Evolutionary conservation across 2,113 vertebrate species (phyloP).

Genomic region (Hoplias malabaricus): DNA sequence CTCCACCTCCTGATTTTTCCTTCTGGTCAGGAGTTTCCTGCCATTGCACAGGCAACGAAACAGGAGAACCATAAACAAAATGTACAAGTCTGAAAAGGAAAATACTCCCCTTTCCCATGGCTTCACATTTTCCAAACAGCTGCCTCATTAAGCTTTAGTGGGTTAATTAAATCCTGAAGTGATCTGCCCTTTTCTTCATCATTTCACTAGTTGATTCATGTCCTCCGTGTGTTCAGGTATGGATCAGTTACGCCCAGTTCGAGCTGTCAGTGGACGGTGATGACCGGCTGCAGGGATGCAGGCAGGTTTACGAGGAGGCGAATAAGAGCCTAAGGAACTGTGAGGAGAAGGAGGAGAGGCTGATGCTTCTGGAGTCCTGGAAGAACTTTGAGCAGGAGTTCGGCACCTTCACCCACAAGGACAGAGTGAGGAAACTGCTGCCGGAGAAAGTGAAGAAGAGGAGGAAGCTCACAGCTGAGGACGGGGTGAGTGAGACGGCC

Average conservation of each 20-base stretch:
- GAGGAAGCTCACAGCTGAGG: conserved; percentile 93
- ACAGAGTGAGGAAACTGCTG: conserved; percentile 89
- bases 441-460: conserved; percentile 98
- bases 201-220: too few species aligned
- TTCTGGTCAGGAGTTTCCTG: too few species aligned
- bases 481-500: conserved; percentile 82
- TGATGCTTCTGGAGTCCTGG: conserved; percentile 97
- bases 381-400: conserved; percentile 86
- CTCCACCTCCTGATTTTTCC: too few species aligned
- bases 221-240: conserved; percentile 81
- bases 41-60: too few species aligned
- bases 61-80: too few species aligned
- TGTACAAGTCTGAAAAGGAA: too few species aligned
- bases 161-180: too few species aligned
- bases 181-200: neutral
- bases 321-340: conserved; percentile 91
- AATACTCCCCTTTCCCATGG: neutral
- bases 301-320: conserved; percentile 92
- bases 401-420: conserved; percentile 73
- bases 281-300: conserved; percentile 78
- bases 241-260: conserved; percentile 96
- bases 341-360: conserved; percentile 95
- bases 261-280: conserved; percentile 83
- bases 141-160: too few species aligned
- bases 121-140: too few species aligned